Base-by-base conservation (phyloP, 1,140 invertebrate genomes). In the Drosophila tropicalis region DNA sequence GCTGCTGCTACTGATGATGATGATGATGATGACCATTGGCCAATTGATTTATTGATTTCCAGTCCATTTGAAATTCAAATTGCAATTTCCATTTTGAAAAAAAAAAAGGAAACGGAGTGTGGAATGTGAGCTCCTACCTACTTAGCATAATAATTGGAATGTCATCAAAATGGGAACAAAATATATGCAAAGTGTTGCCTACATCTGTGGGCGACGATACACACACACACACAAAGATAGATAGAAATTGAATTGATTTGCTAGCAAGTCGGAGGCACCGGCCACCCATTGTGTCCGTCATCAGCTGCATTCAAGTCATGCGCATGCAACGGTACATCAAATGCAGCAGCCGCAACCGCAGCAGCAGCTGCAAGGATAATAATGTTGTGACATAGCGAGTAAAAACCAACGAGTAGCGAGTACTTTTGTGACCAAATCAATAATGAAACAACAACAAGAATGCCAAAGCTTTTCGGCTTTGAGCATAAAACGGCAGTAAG, bases 21-120 rank as follows among this genome's bases (percentile, higher is more conserved):
- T 36, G 34, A 10, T 13, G 36, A 39, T 39, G 36, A 39, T 71
- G 76, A 56, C 72, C 71, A 73, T 67, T 72, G 62, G 6, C 12
- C 62, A 67, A 78, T 78, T 79, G 77, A 75, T 78, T 78, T 78
- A 87, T 87, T 71, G 84, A 87, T 89, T 90, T 70, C 60, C 65
- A 54, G 17, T 44, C 51, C 72, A 76, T 72, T 62, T 72, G 76
- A 44, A 81, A 78, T 75, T 67, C 63, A 55, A 84, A 67, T 87
- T 78, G 70, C 68, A 70, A 78, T 55, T 67, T 63, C 71, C 70
- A 54, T 54, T 68, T 61, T 60, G 66, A 32, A 32, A n/a, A 34
- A n/a, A 70, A 17, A 17, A 10, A 36, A 9, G n/a, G 73, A 72
- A 69, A 74, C 70, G 79, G 44, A 80, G 81, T 77, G 62, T 77